Conservation (phyloP, 1,140 invertebrate genomes). For the Wiebesia pumilae region DNA sequence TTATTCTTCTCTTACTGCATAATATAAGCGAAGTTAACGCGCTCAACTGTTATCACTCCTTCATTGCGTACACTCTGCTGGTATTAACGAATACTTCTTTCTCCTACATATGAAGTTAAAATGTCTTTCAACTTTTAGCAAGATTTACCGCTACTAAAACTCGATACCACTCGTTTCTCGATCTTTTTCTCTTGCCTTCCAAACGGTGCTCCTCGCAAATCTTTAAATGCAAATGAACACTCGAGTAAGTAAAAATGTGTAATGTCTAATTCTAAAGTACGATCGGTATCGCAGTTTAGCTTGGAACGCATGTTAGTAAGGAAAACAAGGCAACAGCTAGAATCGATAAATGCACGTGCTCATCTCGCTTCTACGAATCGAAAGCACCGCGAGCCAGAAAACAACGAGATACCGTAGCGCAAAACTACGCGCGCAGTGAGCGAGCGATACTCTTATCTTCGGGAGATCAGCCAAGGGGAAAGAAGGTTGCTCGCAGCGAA, state of each 20-base stretch:
- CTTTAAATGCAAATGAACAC: neutral
- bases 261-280: no score
- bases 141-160: neutral
- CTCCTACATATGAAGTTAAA: neutral
- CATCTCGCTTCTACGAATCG: neutral
- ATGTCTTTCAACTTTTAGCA: neutral
- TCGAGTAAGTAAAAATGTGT: no score
- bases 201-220: neutral
- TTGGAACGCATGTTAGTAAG: no score
- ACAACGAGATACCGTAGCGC: neutral
- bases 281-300: no score
- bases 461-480: neutral
- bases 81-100: neutral
- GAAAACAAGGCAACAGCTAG: no score
- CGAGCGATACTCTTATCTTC: neutral
- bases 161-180: neutral
- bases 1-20: slow-evolving; percentile 8
- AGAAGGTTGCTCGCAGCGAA: neutral
- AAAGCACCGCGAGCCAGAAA: neutral
- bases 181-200: no score
- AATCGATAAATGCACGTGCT: no score
- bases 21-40: neutral
- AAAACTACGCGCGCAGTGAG: neutral
- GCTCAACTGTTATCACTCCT: neutral
- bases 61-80: neutral